A percentile compares a stretch with the other conserved stretches of the same genome.
These are phyloP conservation scores for Lacerta agilis DNA, from an alignment of 2,797 vertebrate genomes.

Conservation along the genomic window DNA sequence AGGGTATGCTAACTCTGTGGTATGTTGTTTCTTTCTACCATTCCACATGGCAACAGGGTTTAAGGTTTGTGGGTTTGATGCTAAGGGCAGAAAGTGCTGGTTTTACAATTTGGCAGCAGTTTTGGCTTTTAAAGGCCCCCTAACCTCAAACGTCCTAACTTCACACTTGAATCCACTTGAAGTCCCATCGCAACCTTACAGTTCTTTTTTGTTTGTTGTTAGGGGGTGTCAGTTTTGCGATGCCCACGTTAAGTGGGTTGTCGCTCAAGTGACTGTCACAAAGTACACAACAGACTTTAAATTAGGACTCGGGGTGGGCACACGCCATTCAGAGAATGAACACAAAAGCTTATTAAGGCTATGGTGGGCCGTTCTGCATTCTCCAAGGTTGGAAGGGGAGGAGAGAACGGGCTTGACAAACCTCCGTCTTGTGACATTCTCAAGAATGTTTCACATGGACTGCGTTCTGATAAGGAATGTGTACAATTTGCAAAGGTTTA, in stretches of 20 bases:
- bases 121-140: background rate
- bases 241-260: slow-evolving; percentile 9
- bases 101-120: background rate
- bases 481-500: slow-evolving; percentile 63
- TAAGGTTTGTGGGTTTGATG: background rate
- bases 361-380: slow-evolving; percentile 53
- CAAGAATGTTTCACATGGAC: slow-evolving; percentile 43
- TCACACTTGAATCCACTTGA: background rate
- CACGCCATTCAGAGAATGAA: slow-evolving; percentile 42
- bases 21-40: background rate
- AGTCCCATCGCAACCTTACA: slow-evolving; percentile 33
- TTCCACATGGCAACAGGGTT: background rate
- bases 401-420: slow-evolving; percentile 47
- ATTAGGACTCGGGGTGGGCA: slow-evolving; percentile 24
- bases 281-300: slow-evolving; percentile 47
- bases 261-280: slow-evolving; percentile 42
- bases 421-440: slow-evolving; percentile 6
- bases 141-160: background rate
- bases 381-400: slow-evolving; percentile 19
- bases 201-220: background rate
- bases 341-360: slow-evolving; percentile 66
- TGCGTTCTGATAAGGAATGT: slow-evolving; percentile 58
- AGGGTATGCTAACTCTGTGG: too few relatives aligned
- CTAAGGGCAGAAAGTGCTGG: background rate
- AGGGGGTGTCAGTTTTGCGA: slow-evolving; percentile 32